Conservation (phyloP, 2,113 vertebrate species). For the Lethenteron camtschaticum region DNA sequence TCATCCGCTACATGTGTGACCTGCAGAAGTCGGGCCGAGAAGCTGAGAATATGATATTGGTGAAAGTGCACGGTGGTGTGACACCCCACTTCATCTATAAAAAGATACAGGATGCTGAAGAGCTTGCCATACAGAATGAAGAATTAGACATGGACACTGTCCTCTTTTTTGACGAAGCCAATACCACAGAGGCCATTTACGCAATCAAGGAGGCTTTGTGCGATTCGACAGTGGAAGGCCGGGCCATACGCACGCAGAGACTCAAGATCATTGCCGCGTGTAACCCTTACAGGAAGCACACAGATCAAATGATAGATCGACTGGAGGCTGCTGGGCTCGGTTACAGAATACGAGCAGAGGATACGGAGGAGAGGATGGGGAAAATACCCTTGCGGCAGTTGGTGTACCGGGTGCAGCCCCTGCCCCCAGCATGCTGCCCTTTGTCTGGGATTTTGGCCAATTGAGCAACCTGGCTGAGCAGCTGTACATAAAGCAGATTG, state of each 20-base stretch:
- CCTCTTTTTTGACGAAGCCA: constrained; percentile 41
- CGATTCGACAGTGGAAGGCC: constrained; percentile 26
- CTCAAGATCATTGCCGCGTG: constrained; percentile 39
- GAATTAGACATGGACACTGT: constrained; percentile 25
- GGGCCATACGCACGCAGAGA: constrained; percentile 17
- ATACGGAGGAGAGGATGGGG: constrained; percentile 32
- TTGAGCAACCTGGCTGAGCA: constrained; percentile 27
- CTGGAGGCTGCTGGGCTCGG: constrained; percentile 35
- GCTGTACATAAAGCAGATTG: constrained; percentile 32
- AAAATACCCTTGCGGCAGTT: constrained; percentile 33
- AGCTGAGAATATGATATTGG: constrained; percentile 30
- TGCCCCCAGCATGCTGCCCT: constrained; percentile 34
- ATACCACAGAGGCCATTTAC: constrained; percentile 38
- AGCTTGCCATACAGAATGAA: constrained; percentile 20
- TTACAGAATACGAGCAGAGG: constrained; percentile 27
- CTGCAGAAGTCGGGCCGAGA: constrained; percentile 21
- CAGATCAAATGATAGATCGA: constrained; percentile 23
- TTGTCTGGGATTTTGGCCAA: constrained; percentile 45
- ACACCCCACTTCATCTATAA: constrained; percentile 28
- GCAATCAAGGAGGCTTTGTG: constrained; percentile 41
- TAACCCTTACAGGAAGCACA: constrained; percentile 38
- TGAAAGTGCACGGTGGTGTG: constrained; percentile 38
- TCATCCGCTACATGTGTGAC: constrained; percentile 33
- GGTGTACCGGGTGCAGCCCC: constrained; percentile 34
- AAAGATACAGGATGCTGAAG: constrained; percentile 27